A percentile compares a stretch with the other conserved stretches of the same genome.
phyloP scores from a whole-genome alignment of 2,797 vertebrate genomes.

The Eulemur albifrons region DNA sequence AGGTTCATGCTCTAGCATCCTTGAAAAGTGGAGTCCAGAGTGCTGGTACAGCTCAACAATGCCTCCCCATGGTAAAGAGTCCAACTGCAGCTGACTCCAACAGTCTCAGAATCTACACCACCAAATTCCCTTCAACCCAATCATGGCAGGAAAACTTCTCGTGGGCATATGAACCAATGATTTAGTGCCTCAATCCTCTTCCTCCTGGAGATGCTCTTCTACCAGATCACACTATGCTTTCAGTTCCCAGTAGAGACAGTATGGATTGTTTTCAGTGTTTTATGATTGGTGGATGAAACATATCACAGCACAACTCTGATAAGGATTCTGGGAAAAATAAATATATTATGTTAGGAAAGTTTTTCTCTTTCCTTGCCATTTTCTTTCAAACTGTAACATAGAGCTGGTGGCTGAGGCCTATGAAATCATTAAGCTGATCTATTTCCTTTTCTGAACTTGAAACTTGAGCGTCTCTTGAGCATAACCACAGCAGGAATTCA shows the following conservation, averaged over 20 bases:
- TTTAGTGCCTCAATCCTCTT: background rate
- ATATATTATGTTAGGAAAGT: background rate
- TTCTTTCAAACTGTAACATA: background rate
- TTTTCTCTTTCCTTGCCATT: background rate
- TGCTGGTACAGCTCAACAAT: background rate
- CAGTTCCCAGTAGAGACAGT: background rate
- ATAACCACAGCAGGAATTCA: background rate
- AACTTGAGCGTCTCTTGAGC: background rate
- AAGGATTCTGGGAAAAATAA: background rate
- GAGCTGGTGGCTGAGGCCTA: background rate
- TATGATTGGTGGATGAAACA: background rate
- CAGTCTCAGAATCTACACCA: background rate
- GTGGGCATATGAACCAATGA: slow-evolving; percentile 3
- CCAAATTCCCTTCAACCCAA: background rate
- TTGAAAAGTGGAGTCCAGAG: background rate
- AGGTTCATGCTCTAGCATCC: background rate
- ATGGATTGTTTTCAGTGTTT: background rate
- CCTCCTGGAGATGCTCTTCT: background rate
- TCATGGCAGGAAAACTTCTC: background rate
- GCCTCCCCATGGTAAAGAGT: background rate
- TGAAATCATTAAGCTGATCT: background rate
- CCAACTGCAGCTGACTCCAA: background rate
- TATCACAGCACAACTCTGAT: background rate
- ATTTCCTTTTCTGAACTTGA: background rate
- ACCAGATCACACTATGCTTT: background rate